Base-by-base conservation (phyloP, 2,113 vertebrate species). In the Ptychochromis oligacanthus region DNA sequence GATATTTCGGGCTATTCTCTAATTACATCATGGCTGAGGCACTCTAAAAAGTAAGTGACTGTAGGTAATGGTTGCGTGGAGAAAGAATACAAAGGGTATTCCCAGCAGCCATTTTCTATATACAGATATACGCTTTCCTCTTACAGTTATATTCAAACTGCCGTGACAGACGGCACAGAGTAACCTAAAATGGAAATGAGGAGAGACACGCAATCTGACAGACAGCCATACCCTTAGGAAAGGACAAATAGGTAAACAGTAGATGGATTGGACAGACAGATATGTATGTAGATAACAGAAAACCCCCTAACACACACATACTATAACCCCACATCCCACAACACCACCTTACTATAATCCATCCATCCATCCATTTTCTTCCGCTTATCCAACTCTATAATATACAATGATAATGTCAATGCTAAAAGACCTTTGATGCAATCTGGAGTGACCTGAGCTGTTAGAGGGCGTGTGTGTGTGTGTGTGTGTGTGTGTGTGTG, bases 391-490 rank as follows among this genome's bases (percentile, higher is more conserved):
- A n/a, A n/a, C n/a, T 84, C 72, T 75, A 62, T 83, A 87, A 84
- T 77, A 79, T 72, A 86, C 82, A 86, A 54, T 9, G 84, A 85
- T 86, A 90, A 80, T 40, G 61, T 85, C 78, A 80, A 64, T 1
- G 18, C 72, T 77, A 20, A 77, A 87, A 81, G 75, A 70, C 52
- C 79, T 86, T 79, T 79, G 89, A 92, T 95, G 43, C 28, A 93
- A 95, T 95, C 97, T 96, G 91, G 80, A 77, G 65, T 86, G 92
- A 3, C 54, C 76, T 80, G 12, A 70, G 77, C 80, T 75, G 1
- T 82, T 89, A 46, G 77, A 88, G 89, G 90, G 11, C 84, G 58
- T 1, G 7, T 18, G n/a, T n/a, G n/a, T n/a, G n/a, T n/a, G n/a
- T n/a, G n/a, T n/a, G n/a, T n/a, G n/a, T n/a, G n/a, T n/a, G n/a